phyloP scores from a whole-genome alignment of 2,888 invertebrate genomes.

The Eupithecia tripunctaria region DNA sequence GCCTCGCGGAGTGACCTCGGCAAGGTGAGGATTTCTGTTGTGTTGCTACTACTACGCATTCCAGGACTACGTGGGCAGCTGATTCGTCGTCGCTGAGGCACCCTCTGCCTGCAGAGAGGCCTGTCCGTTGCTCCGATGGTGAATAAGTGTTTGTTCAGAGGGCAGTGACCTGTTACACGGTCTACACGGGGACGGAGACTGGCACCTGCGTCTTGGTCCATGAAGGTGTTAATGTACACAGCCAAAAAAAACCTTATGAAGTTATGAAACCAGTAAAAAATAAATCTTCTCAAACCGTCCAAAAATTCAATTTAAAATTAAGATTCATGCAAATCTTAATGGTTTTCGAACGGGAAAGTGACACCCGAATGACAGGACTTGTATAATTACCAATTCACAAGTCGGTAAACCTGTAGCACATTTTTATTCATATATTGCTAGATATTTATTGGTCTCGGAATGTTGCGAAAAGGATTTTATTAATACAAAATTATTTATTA shows the following conservation, averaged over 20 bases:
- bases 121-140: no score
- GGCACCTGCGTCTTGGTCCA: no score
- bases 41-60: no score
- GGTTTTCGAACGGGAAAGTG: slow-evolving; percentile 18
- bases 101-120: no score
- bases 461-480: slow-evolving; percentile 17
- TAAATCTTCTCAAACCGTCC: background rate
- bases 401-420: slow-evolving; percentile 16
- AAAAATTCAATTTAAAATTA: background rate
- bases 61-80: no score
- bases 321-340: background rate
- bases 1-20: no score
- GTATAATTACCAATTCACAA: slow-evolving; percentile 16
- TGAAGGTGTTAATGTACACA: no score
- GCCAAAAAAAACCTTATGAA: background rate
- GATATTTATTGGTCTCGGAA: slow-evolving; percentile 31
- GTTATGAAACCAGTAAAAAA: background rate
- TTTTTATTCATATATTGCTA: background rate
- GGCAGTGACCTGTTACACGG: no score
- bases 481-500: background rate
- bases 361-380: slow-evolving; percentile 19
- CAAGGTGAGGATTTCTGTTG: no score
- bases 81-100: no score
- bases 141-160: no score
- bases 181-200: no score